A percentile compares a stretch with the other conserved stretches of the same genome.
phyloP scores from a whole-genome alignment of 2,888 invertebrate genomes.

The Dyspetes luteomarginatus region DNA sequence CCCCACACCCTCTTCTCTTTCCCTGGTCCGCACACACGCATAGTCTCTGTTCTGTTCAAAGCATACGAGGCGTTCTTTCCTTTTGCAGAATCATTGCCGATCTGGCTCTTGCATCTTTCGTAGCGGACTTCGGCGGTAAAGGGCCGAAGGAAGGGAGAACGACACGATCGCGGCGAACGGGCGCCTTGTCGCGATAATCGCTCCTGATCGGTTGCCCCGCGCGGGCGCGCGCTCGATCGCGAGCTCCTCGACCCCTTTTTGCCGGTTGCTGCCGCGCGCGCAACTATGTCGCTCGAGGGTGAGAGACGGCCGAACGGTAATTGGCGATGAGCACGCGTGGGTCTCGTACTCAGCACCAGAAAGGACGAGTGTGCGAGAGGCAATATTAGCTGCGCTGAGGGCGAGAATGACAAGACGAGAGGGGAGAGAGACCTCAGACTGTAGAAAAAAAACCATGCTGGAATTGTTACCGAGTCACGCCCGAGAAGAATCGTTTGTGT shows the following conservation, averaged over 20 bases:
- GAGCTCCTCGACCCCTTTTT: constrained; percentile 57
- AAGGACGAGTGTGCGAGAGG: constrained; percentile 25
- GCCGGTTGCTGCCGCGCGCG: constrained; percentile 62
- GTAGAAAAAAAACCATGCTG: constrained; percentile 2
- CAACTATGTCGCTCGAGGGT: constrained; percentile 66
- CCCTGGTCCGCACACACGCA: constrained; percentile 41
- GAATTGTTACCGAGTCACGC: constrained; percentile 70
- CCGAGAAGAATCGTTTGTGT: constrained; percentile 63
- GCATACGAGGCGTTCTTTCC: constrained; percentile 3
- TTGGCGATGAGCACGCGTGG: constrained; percentile 74
- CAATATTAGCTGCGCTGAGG: constrained; percentile 17
- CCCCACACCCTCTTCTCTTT: not conserved
- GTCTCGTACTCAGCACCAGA: constrained; percentile 53
- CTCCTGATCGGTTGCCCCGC: constrained; percentile 50
- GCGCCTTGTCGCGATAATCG: constrained; percentile 62
- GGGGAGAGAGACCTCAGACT: not conserved
- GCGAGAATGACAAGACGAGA: constrained; percentile 40
- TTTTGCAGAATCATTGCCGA: constrained; percentile 56
- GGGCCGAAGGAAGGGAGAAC: not conserved
- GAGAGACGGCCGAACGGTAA: constrained; percentile 65
- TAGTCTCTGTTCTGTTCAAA: constrained; percentile 35
- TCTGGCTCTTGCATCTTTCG: constrained; percentile 26
- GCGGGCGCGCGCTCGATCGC: constrained; percentile 20
- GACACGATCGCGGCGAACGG: constrained; percentile 49
- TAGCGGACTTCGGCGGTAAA: not conserved